Percentiles rank a stretch among this genome's conserved stretches.
Conservation (phyloP, 1,140 invertebrate species). For the Ceratina japonica region DNA sequence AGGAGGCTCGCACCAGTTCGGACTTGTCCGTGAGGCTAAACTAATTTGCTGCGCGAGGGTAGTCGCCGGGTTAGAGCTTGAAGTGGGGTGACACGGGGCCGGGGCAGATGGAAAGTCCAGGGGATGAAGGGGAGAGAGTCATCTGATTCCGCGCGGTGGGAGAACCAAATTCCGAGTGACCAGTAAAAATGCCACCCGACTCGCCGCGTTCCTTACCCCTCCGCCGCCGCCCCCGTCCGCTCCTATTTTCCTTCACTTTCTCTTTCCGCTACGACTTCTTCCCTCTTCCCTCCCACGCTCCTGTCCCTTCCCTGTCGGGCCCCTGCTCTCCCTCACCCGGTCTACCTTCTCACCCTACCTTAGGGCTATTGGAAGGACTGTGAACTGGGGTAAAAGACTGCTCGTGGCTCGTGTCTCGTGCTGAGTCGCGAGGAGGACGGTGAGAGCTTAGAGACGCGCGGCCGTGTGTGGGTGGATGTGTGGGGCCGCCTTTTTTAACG, state of each 20-base stretch:
- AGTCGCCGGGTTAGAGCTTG: constrained; percentile 32
- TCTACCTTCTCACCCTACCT: constrained; percentile 28
- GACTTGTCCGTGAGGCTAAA: constrained; percentile 66
- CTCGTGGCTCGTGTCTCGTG: constrained; percentile 37
- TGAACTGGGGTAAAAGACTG: constrained; percentile 75
- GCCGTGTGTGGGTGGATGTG: constrained; percentile 30
- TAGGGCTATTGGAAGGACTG: constrained; percentile 65
- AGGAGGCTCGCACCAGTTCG: constrained; percentile 46
- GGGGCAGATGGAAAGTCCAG: constrained; percentile 39
- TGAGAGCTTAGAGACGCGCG: constrained; percentile 37
- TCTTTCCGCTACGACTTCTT: constrained; percentile 35
- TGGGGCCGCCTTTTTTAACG: constrained; percentile 51
- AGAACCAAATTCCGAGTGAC: constrained; percentile 73
- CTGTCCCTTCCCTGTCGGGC: constrained; percentile 43
- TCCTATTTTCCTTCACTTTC: constrained; percentile 40
- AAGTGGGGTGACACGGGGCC: constrained; percentile 57
- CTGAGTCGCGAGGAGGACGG: constrained; percentile 57
- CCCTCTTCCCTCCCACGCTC: neutral
- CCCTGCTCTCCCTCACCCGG: constrained; percentile 43
- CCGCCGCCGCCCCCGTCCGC: constrained; percentile 30
- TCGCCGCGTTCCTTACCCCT: constrained; percentile 14
- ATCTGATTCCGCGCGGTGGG: constrained; percentile 47
- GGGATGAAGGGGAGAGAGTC: constrained; percentile 32
- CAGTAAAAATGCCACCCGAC: constrained; percentile 60
- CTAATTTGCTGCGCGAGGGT: constrained; percentile 66